These are phyloP conservation scores for Hippocampus zosterae DNA, from an alignment of 2,113 vertebrate genomes.

Conservation along the genomic window DNA sequence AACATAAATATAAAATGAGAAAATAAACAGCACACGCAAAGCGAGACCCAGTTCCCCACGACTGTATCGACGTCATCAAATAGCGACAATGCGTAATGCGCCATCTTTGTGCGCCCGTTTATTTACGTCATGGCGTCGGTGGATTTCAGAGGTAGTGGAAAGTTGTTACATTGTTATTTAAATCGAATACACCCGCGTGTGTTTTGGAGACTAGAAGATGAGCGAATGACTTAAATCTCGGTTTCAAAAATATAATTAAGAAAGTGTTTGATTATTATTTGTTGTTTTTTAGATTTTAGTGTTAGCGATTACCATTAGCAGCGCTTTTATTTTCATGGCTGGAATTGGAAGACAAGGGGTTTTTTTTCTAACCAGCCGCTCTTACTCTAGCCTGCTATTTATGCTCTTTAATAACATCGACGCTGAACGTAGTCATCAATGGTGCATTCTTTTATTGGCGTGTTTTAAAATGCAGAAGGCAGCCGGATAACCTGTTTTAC, in stretches of 20 bases:
- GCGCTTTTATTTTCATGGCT: not conserved
- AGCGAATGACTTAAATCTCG: not conserved
- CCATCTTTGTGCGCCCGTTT: conserved; percentile 27
- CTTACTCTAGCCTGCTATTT: not conserved
- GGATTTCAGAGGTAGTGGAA: conserved; percentile 66
- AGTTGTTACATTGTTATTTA: not conserved
- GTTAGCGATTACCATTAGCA: conserved; percentile 13
- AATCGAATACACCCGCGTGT: accelerated
- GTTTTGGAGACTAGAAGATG: not conserved
- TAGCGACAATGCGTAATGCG: not conserved
- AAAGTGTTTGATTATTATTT: not conserved
- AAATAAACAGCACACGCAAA: too few species aligned
- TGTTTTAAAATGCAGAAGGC: not conserved
- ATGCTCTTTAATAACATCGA: not conserved
- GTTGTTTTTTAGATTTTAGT: not conserved
- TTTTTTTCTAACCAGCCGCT: not conserved
- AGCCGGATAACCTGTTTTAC: not conserved
- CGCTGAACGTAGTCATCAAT: not conserved
- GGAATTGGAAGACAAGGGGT: not conserved
- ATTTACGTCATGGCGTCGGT: conserved; percentile 67
- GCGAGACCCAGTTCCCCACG: not conserved
- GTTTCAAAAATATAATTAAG: not conserved
- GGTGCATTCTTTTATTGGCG: not conserved
- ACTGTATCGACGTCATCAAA: conserved; percentile 26
- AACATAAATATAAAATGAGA: too few species aligned